Conservation (phyloP, 2,888 invertebrate species). For the Troides aeacus region DNA sequence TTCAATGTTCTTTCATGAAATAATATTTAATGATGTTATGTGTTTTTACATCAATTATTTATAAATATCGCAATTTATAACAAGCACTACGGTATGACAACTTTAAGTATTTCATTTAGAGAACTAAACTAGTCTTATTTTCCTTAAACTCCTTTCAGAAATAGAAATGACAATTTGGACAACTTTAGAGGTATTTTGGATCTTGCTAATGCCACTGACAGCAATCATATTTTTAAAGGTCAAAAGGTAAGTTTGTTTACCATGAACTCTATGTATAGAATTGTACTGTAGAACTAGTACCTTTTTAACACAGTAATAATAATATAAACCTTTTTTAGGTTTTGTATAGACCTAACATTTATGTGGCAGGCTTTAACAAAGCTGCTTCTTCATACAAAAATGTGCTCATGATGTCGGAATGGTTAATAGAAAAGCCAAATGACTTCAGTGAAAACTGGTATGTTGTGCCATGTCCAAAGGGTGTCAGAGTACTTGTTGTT, state of each 20-base stretch:
- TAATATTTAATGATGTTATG: not conserved
- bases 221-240: constrained; percentile 34
- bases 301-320: not conserved
- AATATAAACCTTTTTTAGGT: constrained; percentile 45
- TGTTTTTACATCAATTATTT: not conserved
- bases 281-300: not conserved
- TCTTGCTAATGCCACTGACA: constrained; percentile 54
- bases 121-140: not conserved
- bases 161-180: constrained; percentile 70
- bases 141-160: constrained; percentile 53
- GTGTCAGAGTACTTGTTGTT: constrained; percentile 89
- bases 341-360: constrained; percentile 58
- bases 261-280: not conserved
- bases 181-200: constrained; percentile 75
- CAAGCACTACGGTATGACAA: not conserved
- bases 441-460: constrained; percentile 87
- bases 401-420: constrained; percentile 94
- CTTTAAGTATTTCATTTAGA: not conserved
- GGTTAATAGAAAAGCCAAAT: constrained; percentile 92
- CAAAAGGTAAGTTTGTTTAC: constrained; percentile 31
- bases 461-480: constrained; percentile 90
- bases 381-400: constrained; percentile 57
- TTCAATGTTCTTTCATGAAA: not conserved
- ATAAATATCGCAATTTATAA: not conserved
- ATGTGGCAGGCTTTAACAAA: constrained; percentile 70